Evolutionary conservation across 2,888 invertebrate genomes (phyloP).

Genomic region (Papilio gigon): DNA sequence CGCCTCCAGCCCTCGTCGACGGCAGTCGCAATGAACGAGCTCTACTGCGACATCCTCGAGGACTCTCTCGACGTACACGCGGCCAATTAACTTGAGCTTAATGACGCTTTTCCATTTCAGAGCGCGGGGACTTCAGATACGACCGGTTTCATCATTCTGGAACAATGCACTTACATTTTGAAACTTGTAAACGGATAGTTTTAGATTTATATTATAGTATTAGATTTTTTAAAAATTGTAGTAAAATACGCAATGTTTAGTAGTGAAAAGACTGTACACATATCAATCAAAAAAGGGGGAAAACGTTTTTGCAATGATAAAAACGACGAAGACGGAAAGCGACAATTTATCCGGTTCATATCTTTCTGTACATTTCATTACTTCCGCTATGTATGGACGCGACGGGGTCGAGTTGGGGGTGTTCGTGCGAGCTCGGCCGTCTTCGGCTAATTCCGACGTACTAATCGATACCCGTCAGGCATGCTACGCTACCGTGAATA

Average conservation of each 20-base stretch:
- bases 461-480: constrained; percentile 76
- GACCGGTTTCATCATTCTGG: constrained; percentile 23
- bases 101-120: constrained; percentile 66
- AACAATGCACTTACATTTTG: neutral
- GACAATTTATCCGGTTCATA: constrained; percentile 82
- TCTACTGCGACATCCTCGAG: constrained; percentile 59
- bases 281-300: constrained; percentile 46
- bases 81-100: constrained; percentile 69
- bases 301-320: constrained; percentile 65
- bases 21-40: constrained; percentile 59
- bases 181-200: neutral
- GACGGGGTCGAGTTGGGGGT: constrained; percentile 58
- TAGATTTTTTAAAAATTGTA: neutral
- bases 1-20: constrained; percentile 65
- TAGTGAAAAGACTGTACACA: neutral
- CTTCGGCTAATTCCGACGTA: constrained; percentile 61
- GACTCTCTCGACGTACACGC: constrained; percentile 59
- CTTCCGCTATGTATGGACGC: constrained; percentile 78
- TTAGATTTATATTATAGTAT: neutral
- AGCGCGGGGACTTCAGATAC: constrained; percentile 51
- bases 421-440: constrained; percentile 60
- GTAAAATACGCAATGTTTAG: neutral
- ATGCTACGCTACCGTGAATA: constrained; percentile 60
- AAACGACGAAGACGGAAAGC: constrained; percentile 75
- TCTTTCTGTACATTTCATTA: constrained; percentile 81